Evolutionary conservation across 2,797 vertebrate genomes (phyloP), one percentile per base, ranked within the genome.

Genomic region (Peromyscus eremicus): DNA sequence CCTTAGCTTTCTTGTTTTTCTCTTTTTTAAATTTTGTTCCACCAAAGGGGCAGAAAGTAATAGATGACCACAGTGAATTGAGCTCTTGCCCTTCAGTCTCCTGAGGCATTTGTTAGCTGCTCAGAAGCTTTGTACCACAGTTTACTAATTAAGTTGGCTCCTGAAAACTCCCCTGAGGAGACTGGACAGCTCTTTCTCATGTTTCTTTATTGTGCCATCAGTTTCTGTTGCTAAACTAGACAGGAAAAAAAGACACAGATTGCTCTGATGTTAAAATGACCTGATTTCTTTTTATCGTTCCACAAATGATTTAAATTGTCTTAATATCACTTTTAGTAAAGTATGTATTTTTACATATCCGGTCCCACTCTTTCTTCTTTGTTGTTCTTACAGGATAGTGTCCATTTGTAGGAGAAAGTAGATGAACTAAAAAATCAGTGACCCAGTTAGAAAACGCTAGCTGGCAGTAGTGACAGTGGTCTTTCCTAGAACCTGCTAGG

Each of bases 1-100:
- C 98, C 97, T 96, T 94, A 95, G 94, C 86, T 98, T 91, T 98
- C 86, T 79, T 81, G 86, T 46, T 94, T 68, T 97, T 97, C 96
- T 97, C 88, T 75, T 94, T 94, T 98, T 90, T 60, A 94, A 92
- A 64, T 87, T 96, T 25, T 84, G 86, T 97, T 97, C 71, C 11
- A 19, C 94, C 29, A 43, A 68, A 40, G 86, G 83, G 84, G 57
- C 92, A 97, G 92, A 97, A 97, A 75, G 29, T 14, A 96, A 5
- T 95, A 97, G 94, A 73, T 19, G 27, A 89, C 29, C 91, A 25
- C 85, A 89, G 49, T 94, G 82, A 97, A 77, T 98, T 95, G 68
- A 81, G 43, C 89, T 95, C 49, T 91, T 96, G 96, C 70, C 75
- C 87, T 94, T 97, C 70, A 87, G 32, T 94, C 95, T 97, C 70